Conservation (phyloP, 2,797 vertebrate genomes). For the Pitangus sulphuratus region DNA sequence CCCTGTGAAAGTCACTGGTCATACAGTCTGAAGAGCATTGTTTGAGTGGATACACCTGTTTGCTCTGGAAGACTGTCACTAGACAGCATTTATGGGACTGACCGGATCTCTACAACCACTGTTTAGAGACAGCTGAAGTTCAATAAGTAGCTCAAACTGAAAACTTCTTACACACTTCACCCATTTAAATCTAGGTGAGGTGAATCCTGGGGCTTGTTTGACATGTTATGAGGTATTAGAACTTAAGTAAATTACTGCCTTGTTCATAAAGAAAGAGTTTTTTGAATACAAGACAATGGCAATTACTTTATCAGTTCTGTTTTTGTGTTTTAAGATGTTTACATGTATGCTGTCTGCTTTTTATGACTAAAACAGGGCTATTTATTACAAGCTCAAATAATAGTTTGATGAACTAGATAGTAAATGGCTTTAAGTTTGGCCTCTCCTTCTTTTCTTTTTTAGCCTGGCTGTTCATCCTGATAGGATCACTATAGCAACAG, state of each 20-base stretch:
- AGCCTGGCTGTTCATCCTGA: slow-evolving; percentile 98
- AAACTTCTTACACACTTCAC: neutral
- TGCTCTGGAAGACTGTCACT: neutral
- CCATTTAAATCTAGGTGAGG: neutral
- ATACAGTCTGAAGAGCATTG: neutral
- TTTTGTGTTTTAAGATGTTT: neutral
- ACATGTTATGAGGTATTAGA: neutral
- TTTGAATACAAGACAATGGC: neutral
- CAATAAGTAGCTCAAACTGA: neutral
- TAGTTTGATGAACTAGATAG: neutral
- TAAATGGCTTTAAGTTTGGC: neutral
- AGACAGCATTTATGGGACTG: neutral
- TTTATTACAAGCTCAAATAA: neutral
- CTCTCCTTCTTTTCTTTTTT: slow-evolving; percentile 21
- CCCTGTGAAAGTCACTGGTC: neutral
- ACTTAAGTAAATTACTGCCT: neutral
- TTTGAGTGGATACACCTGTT: neutral
- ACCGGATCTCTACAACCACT: neutral
- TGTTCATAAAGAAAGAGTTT: neutral
- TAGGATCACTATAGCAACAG: slow-evolving; percentile 98
- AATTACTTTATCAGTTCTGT: neutral
- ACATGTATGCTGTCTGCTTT: neutral
- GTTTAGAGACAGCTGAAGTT: neutral
- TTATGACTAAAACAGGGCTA: neutral
- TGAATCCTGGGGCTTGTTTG: neutral